phyloP scores from a whole-genome alignment of 2,113 vertebrate species.

The Pteruthius melanotis region DNA sequence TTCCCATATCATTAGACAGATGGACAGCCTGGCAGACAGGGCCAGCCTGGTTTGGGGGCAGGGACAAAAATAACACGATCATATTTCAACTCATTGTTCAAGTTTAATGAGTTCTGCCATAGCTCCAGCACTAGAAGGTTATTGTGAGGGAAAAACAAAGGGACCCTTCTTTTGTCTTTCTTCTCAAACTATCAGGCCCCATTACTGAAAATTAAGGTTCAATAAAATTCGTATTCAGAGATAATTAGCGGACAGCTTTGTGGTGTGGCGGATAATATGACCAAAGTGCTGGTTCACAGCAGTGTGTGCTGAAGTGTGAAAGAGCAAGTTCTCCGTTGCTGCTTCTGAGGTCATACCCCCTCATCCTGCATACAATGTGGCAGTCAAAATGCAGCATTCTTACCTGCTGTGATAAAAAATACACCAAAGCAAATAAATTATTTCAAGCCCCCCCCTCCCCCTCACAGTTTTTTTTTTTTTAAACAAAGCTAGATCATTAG shows the following conservation, averaged over 20 bases:
- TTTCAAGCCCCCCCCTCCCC: constrained; percentile 55
- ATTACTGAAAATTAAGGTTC: constrained; percentile 88
- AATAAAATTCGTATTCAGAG: constrained; percentile 87
- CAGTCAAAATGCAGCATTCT: constrained; percentile 71
- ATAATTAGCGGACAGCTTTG: constrained; percentile 83
- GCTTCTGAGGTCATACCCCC: constrained; percentile 49
- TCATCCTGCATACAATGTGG: constrained; percentile 62
- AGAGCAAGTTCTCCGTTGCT: constrained; percentile 48
- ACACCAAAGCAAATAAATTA: constrained; percentile 84
- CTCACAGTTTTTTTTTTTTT: constrained; percentile 47
- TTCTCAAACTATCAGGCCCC: constrained; percentile 81
- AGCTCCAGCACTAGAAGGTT: constrained; percentile 24
- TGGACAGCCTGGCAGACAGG: background rate
- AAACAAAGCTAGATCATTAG: constrained; percentile 68
- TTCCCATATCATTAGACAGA: background rate
- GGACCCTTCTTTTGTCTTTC: constrained; percentile 59
- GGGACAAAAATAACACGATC: constrained; percentile 24
- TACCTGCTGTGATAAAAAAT: constrained; percentile 82
- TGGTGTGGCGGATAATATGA: constrained; percentile 59
- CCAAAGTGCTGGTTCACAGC: constrained; percentile 74
- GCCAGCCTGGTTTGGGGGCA: background rate
- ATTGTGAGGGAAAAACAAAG: constrained; percentile 50
- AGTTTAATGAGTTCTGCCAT: constrained; percentile 52
- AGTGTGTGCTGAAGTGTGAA: constrained; percentile 78
- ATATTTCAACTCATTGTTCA: constrained; percentile 33